These are phyloP conservation scores for Meloidogyne chitwoodi DNA, from an alignment of 1,140 invertebrate genomes.

Conservation along the genomic window DNA sequence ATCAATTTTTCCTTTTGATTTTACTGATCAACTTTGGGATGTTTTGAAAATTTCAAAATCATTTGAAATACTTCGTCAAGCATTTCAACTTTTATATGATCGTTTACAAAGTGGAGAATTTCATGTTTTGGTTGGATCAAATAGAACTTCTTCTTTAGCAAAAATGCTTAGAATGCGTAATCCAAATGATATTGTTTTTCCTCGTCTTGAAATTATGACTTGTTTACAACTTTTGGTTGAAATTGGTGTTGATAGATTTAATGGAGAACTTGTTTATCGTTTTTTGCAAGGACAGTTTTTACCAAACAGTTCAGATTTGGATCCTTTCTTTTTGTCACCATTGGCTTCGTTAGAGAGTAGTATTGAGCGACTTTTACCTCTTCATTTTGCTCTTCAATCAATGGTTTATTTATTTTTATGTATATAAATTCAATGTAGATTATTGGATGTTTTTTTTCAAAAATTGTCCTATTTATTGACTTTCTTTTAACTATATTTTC, in stretches of 20 bases:
- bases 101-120: conserved; percentile 22
- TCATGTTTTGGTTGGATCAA: conserved; percentile 22
- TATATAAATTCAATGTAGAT: too few relatives aligned
- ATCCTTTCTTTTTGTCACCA: conserved; percentile 19
- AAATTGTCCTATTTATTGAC: too few relatives aligned
- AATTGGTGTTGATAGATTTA: conserved; percentile 25
- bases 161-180: conserved; percentile 31
- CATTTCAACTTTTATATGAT: conserved; percentile 20
- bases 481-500: too few relatives aligned
- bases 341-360: conserved; percentile 5
- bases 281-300: conserved; percentile 24
- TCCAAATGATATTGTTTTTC: conserved; percentile 27
- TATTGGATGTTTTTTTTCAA: too few relatives aligned
- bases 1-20: conserved; percentile 25
- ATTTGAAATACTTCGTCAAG: conserved; percentile 11
- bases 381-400: conserved; percentile 31
- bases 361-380: conserved; percentile 28
- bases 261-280: conserved; percentile 24
- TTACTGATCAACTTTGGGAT: conserved; percentile 32
- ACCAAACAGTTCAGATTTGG: conserved; percentile 23
- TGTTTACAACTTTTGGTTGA: conserved; percentile 69
- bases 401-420: conserved; percentile 6
- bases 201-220: conserved; percentile 22
- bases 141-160: conserved; percentile 28
- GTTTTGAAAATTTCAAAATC: conserved; percentile 18